A percentile compares a stretch with the other conserved stretches of the same genome.
Evolutionary conservation across 2,888 invertebrate species (phyloP).

Genomic region (Plebejus argus): DNA sequence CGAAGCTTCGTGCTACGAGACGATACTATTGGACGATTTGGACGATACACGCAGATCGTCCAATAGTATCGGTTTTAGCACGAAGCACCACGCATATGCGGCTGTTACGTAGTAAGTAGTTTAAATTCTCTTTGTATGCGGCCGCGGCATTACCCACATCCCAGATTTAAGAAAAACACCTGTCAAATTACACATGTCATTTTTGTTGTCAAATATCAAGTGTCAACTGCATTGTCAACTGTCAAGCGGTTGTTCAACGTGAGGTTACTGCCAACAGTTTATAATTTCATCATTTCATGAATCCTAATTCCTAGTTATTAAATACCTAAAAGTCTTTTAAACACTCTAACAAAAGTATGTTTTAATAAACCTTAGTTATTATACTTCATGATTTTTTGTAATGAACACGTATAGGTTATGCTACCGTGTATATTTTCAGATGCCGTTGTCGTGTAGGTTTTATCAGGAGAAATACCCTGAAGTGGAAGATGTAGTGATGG

Average conservation of each 20-base stretch:
- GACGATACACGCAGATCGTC: too few species aligned
- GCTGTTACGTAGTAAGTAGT: too few species aligned
- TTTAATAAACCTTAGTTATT: neutral
- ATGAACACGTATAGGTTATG: constrained; percentile 61
- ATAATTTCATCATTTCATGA: constrained; percentile 23
- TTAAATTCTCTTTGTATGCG: too few species aligned
- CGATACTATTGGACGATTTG: too few species aligned
- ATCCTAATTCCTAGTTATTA: neutral
- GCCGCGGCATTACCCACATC: too few species aligned
- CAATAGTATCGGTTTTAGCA: too few species aligned
- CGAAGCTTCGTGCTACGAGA: too few species aligned
- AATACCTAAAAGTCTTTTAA: constrained; percentile 30
- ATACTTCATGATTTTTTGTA: neutral
- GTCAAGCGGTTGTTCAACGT: constrained; percentile 29
- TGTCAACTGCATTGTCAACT: neutral
- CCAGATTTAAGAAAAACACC: too few species aligned
- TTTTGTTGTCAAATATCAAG: too few species aligned
- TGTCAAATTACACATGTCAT: too few species aligned
- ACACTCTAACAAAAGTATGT: constrained; percentile 36
- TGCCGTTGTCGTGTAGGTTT: constrained; percentile 97
- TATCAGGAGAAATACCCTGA: constrained; percentile 99
- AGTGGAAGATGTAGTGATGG: constrained; percentile 99
- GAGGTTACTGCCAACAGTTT: constrained; percentile 27
- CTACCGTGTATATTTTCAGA: constrained; percentile 71
- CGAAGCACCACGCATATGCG: too few species aligned